These are phyloP conservation scores for Casuarius casuarius DNA, from an alignment of 2,113 vertebrate genomes.

Conservation along the genomic window DNA sequence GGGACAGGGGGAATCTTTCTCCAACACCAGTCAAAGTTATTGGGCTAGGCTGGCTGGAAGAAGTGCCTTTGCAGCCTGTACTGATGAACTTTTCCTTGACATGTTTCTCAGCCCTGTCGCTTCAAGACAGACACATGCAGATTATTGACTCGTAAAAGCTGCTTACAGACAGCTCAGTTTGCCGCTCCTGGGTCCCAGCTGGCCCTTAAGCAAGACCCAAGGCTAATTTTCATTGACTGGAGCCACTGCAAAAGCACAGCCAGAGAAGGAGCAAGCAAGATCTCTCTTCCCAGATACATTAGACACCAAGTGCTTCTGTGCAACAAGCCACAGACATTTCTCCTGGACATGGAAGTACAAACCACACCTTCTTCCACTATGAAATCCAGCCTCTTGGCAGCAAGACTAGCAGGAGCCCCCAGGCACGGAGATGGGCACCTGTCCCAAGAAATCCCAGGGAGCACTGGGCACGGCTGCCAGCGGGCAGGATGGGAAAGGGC, in stretches of 20 bases:
- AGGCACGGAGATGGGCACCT: neutral
- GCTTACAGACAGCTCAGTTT: neutral
- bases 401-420: neutral
- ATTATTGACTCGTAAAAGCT: neutral
- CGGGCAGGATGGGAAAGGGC: neutral
- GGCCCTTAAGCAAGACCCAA: neutral
- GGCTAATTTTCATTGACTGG: neutral
- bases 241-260: fast-evolving
- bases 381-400: neutral
- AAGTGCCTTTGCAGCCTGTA: neutral
- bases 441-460: neutral
- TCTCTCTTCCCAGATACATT: neutral
- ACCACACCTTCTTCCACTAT: neutral
- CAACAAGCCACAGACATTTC: fast-evolving
- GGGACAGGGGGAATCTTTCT: fast-evolving
- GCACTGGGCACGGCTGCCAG: neutral
- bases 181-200: neutral
- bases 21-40: neutral
- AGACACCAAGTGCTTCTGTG: neutral
- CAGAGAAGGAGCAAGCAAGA: neutral
- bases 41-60: neutral
- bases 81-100: neutral
- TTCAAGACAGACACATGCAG: neutral
- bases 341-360: fast-evolving
- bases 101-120: neutral